Evolutionary conservation across 2,888 invertebrate species (phyloP).

Genomic region (Dynastes hyllus): DNA sequence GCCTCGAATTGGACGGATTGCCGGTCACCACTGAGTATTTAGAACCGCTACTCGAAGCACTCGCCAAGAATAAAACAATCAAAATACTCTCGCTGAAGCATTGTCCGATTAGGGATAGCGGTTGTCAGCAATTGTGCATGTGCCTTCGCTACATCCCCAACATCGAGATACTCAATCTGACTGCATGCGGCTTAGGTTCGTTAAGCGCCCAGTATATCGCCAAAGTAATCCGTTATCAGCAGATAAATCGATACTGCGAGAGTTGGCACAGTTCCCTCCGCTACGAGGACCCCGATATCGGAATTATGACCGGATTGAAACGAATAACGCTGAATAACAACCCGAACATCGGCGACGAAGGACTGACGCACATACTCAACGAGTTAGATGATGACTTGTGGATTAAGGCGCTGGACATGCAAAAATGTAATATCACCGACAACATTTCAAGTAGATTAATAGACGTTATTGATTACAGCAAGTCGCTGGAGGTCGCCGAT

Average conservation of each 20-base stretch:
- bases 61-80: conserved; percentile 78
- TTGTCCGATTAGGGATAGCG: conserved; percentile 81
- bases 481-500: conserved; percentile 80
- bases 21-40: conserved; percentile 81
- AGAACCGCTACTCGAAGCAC: conserved; percentile 71
- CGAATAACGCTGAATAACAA: conserved; percentile 82
- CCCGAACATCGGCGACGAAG: conserved; percentile 79
- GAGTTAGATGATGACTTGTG: conserved; percentile 85
- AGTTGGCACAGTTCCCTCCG: conserved; percentile 87
- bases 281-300: conserved; percentile 83
- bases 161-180: conserved; percentile 80
- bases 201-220: conserved; percentile 79
- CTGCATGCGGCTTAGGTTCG: conserved; percentile 79
- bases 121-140: conserved; percentile 81
- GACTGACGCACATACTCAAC: conserved; percentile 76
- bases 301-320: conserved; percentile 82
- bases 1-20: conserved; percentile 81
- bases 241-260: conserved; percentile 80
- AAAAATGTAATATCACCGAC: conserved; percentile 83
- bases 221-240: conserved; percentile 76
- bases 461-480: conserved; percentile 78
- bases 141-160: conserved; percentile 80
- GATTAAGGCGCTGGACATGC: conserved; percentile 86
- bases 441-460: conserved; percentile 74
- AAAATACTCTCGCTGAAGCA: conserved; percentile 80